These are phyloP conservation scores for Mimumesa dahlbomi DNA, from an alignment of 2,888 invertebrate species.

Conservation along the genomic window DNA sequence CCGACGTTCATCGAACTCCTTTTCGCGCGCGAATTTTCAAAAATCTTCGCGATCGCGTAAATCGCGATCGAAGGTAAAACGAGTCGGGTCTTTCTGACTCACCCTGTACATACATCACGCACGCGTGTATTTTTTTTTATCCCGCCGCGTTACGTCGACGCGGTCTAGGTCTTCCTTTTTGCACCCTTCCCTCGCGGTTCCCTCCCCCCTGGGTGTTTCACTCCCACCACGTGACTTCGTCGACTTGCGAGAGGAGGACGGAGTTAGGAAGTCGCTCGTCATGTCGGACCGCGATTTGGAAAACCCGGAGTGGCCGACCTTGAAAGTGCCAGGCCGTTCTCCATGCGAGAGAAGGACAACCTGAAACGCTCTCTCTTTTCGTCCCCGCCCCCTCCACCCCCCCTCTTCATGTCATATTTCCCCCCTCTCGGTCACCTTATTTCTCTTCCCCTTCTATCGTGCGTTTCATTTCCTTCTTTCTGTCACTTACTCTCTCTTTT, in stretches of 20 bases:
- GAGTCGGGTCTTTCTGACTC: conserved; percentile 43
- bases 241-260: conserved; percentile 61
- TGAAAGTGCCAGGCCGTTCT: conserved; percentile 65
- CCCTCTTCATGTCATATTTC: background rate
- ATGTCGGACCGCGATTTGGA: conserved; percentile 73
- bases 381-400: background rate
- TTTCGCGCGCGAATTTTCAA: conserved; percentile 20
- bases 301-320: conserved; percentile 76
- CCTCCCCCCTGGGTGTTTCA: background rate
- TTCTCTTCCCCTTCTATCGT: background rate
- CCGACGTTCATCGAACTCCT: background rate
- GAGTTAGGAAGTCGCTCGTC: conserved; percentile 74
- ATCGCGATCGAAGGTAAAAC: conserved; percentile 21
- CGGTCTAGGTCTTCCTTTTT: conserved; percentile 14
- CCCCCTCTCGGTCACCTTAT: background rate
- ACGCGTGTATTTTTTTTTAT: conserved; percentile 14
- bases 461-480: background rate
- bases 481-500: background rate
- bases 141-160: conserved; percentile 42
- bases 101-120: conserved; percentile 46
- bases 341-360: conserved; percentile 55
- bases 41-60: background rate
- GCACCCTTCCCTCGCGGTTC: conserved; percentile 4
- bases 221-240: background rate
- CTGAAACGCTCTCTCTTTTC: background rate